Evolutionary conservation across 92 coral and sea anemone genomes (phyloP).

Genomic region (Meandrina meandrites): DNA sequence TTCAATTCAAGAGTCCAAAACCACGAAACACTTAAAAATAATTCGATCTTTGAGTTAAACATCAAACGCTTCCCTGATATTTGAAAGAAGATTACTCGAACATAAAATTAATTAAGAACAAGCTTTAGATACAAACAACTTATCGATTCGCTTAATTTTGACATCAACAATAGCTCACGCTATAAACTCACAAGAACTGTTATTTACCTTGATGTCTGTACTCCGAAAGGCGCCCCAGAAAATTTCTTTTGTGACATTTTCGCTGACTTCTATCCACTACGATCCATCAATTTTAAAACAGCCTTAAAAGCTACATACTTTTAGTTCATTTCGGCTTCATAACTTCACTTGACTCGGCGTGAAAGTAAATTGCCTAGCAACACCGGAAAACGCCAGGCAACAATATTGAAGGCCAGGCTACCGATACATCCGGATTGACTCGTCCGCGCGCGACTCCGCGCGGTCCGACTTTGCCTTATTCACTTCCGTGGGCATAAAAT

Average conservation of each 20-base stretch:
- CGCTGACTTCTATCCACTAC: background rate
- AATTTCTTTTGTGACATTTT: constrained; percentile 90
- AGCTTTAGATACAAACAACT: background rate
- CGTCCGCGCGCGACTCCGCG: background rate
- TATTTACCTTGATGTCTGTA: constrained; percentile 90
- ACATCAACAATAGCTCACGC: background rate
- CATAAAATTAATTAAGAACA: background rate
- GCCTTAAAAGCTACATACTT: background rate
- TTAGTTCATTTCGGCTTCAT: background rate
- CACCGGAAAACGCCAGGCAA: constrained; percentile 33
- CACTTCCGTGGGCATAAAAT: background rate
- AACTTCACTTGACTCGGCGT: constrained; percentile 29
- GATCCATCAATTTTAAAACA: constrained; percentile 10
- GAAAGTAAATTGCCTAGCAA: constrained; percentile 41
- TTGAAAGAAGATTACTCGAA: background rate
- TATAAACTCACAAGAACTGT: background rate
- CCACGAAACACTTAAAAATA: background rate
- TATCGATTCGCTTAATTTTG: background rate
- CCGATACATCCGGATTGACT: constrained; percentile 10
- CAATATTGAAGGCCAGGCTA: constrained; percentile 33
- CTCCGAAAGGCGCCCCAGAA: constrained; percentile 95
- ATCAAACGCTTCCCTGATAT: background rate
- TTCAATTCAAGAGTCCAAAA: background rate
- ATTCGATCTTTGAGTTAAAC: background rate
- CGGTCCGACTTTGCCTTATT: background rate